Evolutionary conservation across 2,113 vertebrate species (phyloP), one percentile per base, ranked within the genome.

Genomic region (Lasiurus borealis): DNA sequence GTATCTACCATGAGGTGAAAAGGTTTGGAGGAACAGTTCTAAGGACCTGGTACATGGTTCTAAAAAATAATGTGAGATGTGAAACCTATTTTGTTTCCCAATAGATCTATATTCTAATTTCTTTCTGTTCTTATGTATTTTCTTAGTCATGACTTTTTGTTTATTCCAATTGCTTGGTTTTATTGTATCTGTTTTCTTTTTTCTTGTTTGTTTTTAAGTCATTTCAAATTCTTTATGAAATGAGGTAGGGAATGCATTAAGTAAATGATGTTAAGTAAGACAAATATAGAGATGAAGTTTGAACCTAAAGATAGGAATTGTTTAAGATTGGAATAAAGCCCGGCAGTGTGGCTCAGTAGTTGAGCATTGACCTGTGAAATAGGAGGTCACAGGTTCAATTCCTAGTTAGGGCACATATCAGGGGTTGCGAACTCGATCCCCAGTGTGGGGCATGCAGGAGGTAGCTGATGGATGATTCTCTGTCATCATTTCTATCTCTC

Each of bases 151-250:
- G 44, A 83, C 19, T 86, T 85, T 82, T 73, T 85, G 36, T 5
- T 78, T 92, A 31, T 80, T 93, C 92, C 19, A 85, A 0, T 40
- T 59, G 19, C 75, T 92, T 90, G 25, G 8, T 78, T 92, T 50
- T 75, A 48, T 78, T 15, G 0, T 95, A 19, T 25, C 57, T n/a
- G 54, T 76, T 34, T 16, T 90, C 40, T 40, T 40, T 40, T 40
- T 40, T 40, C 40, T 40, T 40, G 3, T 50, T 13, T 50, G 11
- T 93, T 93, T 75, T 85, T 71, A 93, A 95, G n/a, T 71, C 57
- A 64, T 86, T 96, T 87, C 27, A 83, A 93, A 57, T 78, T 88
- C 44, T 81, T 94, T 84, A 59, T 88, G 68, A 93, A 80, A 72
- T 66, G 68, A 94, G 52, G 27, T 86, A 10, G 25, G 21, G 18